Percentiles rank a stretch among this genome's conserved stretches.
Conservation (phyloP, 2,797 vertebrate species). For the Rhynchonycteris naso region DNA sequence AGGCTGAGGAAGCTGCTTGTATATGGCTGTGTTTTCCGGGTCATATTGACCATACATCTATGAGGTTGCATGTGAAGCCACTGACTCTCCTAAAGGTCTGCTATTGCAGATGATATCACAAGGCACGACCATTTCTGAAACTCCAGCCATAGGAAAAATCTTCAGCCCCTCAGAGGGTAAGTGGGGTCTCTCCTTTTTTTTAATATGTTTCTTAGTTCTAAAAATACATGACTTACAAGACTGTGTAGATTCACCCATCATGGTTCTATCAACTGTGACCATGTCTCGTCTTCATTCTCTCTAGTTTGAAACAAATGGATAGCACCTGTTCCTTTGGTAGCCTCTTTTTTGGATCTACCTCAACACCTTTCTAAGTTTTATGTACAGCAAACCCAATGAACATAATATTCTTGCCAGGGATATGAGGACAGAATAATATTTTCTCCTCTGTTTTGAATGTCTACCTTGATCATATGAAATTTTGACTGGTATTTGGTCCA, state of each 20-base stretch:
- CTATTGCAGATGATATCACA: background rate
- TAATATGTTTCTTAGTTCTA: constrained; percentile 5
- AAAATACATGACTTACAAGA: background rate
- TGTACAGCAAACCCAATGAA: background rate
- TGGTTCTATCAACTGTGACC: background rate
- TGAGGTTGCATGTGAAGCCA: background rate
- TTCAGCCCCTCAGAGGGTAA: background rate
- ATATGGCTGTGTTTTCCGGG: background rate
- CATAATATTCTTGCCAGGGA: background rate
- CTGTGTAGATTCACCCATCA: background rate
- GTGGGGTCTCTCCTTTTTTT: background rate
- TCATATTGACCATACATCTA: background rate
- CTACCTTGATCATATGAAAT: constrained; percentile 43
- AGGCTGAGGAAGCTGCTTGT: background rate
- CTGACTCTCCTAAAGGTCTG: background rate
- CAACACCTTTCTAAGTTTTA: constrained; percentile 31
- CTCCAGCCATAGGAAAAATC: constrained; percentile 2
- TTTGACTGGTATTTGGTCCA: constrained; percentile 41
- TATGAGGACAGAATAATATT: background rate
- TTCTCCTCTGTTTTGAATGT: constrained; percentile 17
- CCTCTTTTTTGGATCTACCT: background rate
- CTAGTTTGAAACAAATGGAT: constrained; percentile 38
- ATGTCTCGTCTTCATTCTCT: constrained; percentile 23
- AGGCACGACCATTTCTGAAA: background rate
- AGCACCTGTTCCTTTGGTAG: background rate